Evolutionary conservation across 2,113 vertebrate species (phyloP).

Genomic region (Limnothrissa miodon): DNA sequence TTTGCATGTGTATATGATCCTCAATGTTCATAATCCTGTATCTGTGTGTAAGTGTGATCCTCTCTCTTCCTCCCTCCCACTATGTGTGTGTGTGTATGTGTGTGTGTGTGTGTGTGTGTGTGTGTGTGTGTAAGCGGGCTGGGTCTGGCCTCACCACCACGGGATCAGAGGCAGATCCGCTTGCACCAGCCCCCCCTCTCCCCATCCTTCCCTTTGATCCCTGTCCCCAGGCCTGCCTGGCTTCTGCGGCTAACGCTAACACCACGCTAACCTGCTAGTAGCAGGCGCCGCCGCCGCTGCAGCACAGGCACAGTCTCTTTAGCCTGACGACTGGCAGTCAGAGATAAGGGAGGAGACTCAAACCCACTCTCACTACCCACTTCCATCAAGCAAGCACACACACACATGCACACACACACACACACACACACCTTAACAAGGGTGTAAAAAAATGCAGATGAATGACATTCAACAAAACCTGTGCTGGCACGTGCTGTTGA

Average conservation of each 20-base stretch:
- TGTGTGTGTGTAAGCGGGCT: conserved; percentile 54
- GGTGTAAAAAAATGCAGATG: conserved; percentile 53
- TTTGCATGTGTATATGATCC: neutral
- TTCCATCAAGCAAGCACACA: conserved; percentile 78
- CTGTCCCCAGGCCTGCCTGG: conserved; percentile 95
- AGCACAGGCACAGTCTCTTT: conserved; percentile 84
- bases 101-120: conserved; percentile 14
- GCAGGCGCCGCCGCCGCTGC: conserved; percentile 71
- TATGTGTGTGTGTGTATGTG: conserved; percentile 33
- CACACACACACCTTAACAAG: conserved; percentile 73
- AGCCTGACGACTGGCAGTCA: conserved; percentile 97
- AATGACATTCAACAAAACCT: conserved; percentile 74
- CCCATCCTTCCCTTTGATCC: conserved; percentile 91
- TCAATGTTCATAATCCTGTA: neutral
- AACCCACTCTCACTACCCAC: conserved; percentile 71
- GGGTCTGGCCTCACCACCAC: conserved; percentile 60
- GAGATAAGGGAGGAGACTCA: conserved; percentile 93
- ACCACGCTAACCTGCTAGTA: conserved; percentile 72
- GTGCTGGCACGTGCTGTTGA: conserved; percentile 61
- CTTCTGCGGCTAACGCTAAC: conserved; percentile 62
- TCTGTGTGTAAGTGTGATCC: neutral
- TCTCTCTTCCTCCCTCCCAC: neutral
- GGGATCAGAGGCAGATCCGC: conserved; percentile 86
- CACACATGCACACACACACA: conserved; percentile 71
- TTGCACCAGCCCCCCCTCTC: conserved; percentile 64